Evolutionary conservation across 2,797 vertebrate genomes (phyloP), one percentile per base, ranked within the genome.

Genomic region (Pangasius macronema): DNA sequence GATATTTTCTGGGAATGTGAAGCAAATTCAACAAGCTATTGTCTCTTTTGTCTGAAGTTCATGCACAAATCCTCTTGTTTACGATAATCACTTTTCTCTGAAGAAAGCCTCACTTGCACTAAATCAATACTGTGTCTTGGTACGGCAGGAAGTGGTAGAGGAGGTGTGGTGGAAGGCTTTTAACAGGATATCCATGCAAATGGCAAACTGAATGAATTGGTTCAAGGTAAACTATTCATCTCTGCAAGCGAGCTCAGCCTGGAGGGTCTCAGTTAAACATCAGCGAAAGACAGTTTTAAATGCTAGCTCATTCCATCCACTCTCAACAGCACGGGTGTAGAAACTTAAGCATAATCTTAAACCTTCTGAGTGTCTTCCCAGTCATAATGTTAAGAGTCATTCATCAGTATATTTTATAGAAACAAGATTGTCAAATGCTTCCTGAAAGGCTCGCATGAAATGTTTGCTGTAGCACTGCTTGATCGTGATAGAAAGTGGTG

Each of bases 161-260:
- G 9, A 5, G 3, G n/a, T 33, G 27, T 67, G 24, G 24, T 82
- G 16, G 7, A 67, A 82, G 8, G 61, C 24, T 82, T 65, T 82
- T 39, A 61, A 27, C 36, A 65, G 39, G 79, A 46, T 81, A 42
- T 82, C 24, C 80, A 46, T 82, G 24, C 36, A 63, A 82, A 63
- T 61, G 77, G 22, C 24, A 11, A 46, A n/a, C 36, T 63, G 36
- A 82, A 63, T 82, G 13, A 81, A 81, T 81, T 61, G 13, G 57
- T 61, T 61, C 22, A 81, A 42, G 36, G 22, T 61, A 81, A 61
- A 36, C 57, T 82, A 82, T 82, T 82, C 13, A 46, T 61, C 36
- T 81, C 24, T 46, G 80, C 36, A 57, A 59, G 73, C 0, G n/a
- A 79, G 9, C 9, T 57, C n/a, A 57, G 53, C 9, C 30, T 6